Evolutionary conservation across 1,140 invertebrate species (phyloP).

Genomic region (Zaprionus kolodkinae): DNA sequence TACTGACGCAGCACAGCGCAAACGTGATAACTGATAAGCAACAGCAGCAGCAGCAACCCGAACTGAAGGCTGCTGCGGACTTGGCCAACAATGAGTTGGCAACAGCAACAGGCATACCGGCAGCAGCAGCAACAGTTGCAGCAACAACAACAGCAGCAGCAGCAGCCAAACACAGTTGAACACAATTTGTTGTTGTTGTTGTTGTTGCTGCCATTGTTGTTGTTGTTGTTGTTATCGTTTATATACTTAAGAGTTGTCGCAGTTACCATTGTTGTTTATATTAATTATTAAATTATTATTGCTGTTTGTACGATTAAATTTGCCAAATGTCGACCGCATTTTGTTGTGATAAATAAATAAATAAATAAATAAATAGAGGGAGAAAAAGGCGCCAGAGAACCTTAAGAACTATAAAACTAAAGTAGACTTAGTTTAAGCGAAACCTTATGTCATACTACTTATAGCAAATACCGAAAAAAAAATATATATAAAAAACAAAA

Average conservation of each 20-base stretch:
- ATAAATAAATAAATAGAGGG: background rate
- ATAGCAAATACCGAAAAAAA: constrained; percentile 50
- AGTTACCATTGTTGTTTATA: constrained; percentile 10
- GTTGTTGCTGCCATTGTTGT: constrained; percentile 13
- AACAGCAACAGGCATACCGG: constrained; percentile 17
- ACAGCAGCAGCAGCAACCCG: constrained; percentile 36
- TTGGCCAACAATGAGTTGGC: constrained; percentile 56
- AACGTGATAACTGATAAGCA: constrained; percentile 64
- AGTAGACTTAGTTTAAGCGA: constrained; percentile 40
- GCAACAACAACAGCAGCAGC: constrained; percentile 42
- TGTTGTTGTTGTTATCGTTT: constrained; percentile 7
- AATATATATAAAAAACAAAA: constrained; percentile 1
- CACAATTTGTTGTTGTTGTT: constrained; percentile 15
- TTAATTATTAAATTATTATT: constrained; percentile 31
- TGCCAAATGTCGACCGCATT: constrained; percentile 77
- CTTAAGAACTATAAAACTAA: constrained; percentile 23
- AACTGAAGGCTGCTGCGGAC: constrained; percentile 60
- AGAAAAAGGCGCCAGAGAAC: constrained; percentile 33
- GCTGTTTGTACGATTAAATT: constrained; percentile 45
- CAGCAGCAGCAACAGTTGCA: constrained; percentile 8
- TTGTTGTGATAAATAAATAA: constrained; percentile 77
- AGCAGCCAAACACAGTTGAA: constrained; percentile 68
- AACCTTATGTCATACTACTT: constrained; percentile 46
- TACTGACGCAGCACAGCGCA: constrained; percentile 69
- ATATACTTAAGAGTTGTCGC: constrained; percentile 9